Conservation (phyloP, 2,888 invertebrate species). For the Nasonia oneida region DNA sequence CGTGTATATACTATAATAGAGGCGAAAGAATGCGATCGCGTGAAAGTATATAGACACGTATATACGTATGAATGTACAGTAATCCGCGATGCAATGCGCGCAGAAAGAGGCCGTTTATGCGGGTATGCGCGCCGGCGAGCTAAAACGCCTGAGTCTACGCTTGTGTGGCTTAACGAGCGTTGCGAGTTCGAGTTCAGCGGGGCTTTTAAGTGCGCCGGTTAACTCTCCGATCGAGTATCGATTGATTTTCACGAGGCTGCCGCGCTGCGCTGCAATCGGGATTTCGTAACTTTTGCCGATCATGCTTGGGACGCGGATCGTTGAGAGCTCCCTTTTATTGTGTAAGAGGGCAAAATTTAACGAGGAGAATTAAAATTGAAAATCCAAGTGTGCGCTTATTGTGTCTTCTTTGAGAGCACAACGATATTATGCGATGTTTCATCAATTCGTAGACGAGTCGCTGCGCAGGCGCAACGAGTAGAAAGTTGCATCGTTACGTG, state of each 20-base stretch:
- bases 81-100: background rate
- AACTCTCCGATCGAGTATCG: background rate
- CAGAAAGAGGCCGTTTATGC: background rate
- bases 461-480: slow-evolving; percentile 38
- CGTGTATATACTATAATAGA: background rate
- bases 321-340: background rate
- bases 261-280: background rate
- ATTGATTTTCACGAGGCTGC: background rate
- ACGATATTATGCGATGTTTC: no score
- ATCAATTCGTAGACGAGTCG: background rate
- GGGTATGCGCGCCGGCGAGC: background rate
- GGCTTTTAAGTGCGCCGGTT: background rate
- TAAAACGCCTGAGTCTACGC: no score
- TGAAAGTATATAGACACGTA: background rate
- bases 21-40: slow-evolving; percentile 8
- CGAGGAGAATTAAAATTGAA: no score
- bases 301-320: no score
- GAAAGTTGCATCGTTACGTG: slow-evolving; percentile 52
- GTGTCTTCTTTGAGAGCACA: no score
- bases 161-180: background rate
- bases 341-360: no score
- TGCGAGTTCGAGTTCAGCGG: background rate
- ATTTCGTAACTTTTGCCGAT: background rate
- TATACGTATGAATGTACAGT: background rate
- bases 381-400: no score